Evolutionary conservation across 2,797 vertebrate species (phyloP).

Genomic region (Acrossocheilus wenchowensis): DNA sequence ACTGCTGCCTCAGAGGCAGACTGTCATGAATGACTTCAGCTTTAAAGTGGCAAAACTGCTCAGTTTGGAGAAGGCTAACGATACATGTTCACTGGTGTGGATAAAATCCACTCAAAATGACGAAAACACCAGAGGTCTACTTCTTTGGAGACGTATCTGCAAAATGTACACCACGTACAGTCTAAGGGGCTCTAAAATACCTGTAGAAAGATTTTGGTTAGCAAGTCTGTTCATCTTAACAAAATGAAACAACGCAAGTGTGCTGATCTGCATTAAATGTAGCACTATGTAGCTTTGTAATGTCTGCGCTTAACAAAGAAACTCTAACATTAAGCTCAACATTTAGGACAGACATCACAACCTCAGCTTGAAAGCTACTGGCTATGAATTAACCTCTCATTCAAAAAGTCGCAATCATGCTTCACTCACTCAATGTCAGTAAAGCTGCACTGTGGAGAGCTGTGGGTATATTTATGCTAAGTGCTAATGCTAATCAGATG

Average conservation of each 20-base stretch:
- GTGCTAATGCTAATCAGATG: neutral
- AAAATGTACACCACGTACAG: neutral
- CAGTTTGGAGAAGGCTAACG: neutral
- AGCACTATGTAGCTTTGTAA: neutral
- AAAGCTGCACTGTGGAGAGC: neutral
- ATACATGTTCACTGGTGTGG: neutral
- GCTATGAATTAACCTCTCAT: neutral
- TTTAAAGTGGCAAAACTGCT: slow-evolving; percentile 1
- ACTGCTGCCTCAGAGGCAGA: neutral
- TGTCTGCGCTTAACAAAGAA: neutral
- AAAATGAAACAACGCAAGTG: neutral
- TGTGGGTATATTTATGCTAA: neutral
- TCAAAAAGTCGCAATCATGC: neutral
- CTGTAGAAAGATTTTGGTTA: neutral
- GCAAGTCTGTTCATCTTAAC: neutral
- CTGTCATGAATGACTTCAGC: neutral
- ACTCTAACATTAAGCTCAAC: neutral
- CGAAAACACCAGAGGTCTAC: neutral
- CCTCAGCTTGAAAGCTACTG: neutral
- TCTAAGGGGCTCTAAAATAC: neutral
- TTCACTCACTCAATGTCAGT: neutral
- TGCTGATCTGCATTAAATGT: neutral
- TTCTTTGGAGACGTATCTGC: neutral
- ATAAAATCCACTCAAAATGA: neutral
- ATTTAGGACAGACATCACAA: neutral